Base-by-base conservation (phyloP, 1,140 invertebrate species). In the Tribolium madens region DNA sequence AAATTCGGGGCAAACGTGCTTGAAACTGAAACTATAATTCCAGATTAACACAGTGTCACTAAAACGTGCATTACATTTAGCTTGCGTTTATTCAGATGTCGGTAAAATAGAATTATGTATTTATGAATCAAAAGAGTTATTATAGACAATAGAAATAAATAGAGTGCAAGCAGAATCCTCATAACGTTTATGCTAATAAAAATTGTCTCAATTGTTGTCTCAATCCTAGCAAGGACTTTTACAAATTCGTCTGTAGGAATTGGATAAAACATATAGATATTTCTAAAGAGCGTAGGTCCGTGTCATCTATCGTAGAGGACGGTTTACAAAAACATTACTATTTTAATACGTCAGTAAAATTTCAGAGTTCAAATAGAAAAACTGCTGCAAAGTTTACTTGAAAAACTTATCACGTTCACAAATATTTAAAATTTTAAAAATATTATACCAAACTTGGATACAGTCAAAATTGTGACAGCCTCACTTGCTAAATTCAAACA, bases 181-280 rank as follows among this genome's bases (percentile, higher is more conserved):
- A n/a, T n/a, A n/a, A n/a, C n/a, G n/a, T n/a, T n/a, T n/a, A n/a
- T n/a, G n/a, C n/a, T n/a, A n/a, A n/a, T n/a, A n/a, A n/a, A n/a
- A n/a, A n/a, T n/a, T n/a, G n/a, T n/a, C n/a, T n/a, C n/a, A n/a
- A n/a, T n/a, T n/a, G n/a, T n/a, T n/a, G n/a, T n/a, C n/a, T n/a
- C n/a, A n/a, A n/a, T n/a, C 95, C 95, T 0, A 97, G 96, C 81
- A 91, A 95, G 71, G 93, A 97, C 84, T 97, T 97, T 86, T 97
- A 96, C 84, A 83, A 90, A 74, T 95, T 93, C 77, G 89, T n/a
- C 93, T 95, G 93, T 81, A 93, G 94, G 6, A 88, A 87, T 0
- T 94, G 92, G 84, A 84, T 93, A n/a, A 89, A 90, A 74, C 89
- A 89, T 42, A 90, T 89, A 26, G n/a, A n/a, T n/a, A n/a, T n/a